Evolutionary conservation across 2,113 vertebrate genomes (phyloP).

Genomic region (Hemibagrus wyckioides): DNA sequence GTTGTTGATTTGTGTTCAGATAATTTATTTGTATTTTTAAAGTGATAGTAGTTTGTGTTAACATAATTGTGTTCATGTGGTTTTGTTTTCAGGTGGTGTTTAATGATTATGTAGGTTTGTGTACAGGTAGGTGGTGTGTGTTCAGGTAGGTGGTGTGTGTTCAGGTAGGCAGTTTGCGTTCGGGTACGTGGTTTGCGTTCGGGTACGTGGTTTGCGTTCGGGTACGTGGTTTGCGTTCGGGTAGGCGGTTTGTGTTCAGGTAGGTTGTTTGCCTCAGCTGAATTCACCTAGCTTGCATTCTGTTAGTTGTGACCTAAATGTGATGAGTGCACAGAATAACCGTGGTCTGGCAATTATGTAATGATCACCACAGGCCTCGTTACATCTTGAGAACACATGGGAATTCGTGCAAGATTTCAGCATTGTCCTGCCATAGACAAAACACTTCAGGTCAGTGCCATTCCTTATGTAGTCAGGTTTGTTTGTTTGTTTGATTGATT

Average conservation of each 20-base stretch:
- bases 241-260: not conserved
- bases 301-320: not conserved
- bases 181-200: not conserved
- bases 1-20: no score
- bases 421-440: not conserved
- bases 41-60: not conserved
- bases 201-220: not conserved
- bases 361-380: not conserved
- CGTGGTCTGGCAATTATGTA: not conserved
- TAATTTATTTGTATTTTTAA: not conserved
- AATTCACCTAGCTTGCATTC: not conserved
- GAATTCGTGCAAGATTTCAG: not conserved
- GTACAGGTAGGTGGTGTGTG: not conserved
- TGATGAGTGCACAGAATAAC: not conserved
- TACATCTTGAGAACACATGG: not conserved
- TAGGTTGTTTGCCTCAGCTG: not conserved
- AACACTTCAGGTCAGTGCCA: not conserved
- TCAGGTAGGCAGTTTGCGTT: not conserved
- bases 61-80: not conserved
- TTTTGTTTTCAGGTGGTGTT: not conserved
- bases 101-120: no score
- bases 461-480: not conserved
- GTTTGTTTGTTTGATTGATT: not conserved
- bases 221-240: not conserved
- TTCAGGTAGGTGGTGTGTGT: not conserved